phyloP scores from a whole-genome alignment of 2,888 invertebrate genomes.

The Punctoribates punctum region DNA sequence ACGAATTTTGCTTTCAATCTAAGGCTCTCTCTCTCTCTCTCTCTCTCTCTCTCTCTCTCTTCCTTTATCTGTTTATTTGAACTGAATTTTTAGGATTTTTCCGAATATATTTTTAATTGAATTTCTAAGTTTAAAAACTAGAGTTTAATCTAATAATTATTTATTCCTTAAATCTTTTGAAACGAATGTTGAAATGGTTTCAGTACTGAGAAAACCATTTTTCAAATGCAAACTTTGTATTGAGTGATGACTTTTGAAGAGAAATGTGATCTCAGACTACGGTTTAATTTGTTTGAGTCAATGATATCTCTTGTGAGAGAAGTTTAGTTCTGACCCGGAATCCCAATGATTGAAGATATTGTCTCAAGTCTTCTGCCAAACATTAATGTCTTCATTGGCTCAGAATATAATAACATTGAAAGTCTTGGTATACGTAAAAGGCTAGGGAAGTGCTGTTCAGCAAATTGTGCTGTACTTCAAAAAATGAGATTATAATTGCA shows the following conservation, averaged over 20 bases:
- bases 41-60: background rate
- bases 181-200: too few species aligned
- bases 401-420: slow-evolving; percentile 3
- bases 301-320: background rate
- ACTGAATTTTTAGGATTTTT: too few species aligned
- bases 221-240: too few species aligned
- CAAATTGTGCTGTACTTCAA: slow-evolving; percentile 3
- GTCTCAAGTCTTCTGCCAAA: background rate
- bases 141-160: too few species aligned
- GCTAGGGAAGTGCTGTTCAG: background rate
- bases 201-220: too few species aligned
- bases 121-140: too few species aligned
- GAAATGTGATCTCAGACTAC: background rate
- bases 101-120: too few species aligned
- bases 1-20: background rate
- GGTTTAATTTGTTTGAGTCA: background rate
- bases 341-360: background rate
- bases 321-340: background rate
- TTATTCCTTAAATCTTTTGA: too few species aligned
- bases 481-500: slow-evolving; percentile 26
- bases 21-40: background rate
- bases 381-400: slow-evolving; percentile 22
- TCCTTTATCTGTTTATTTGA: background rate
- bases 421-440: slow-evolving; percentile 10
- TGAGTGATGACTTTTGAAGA: too few species aligned